Conservation (phyloP, 2,797 vertebrate genomes). For the Melanotaenia boesemani region DNA sequence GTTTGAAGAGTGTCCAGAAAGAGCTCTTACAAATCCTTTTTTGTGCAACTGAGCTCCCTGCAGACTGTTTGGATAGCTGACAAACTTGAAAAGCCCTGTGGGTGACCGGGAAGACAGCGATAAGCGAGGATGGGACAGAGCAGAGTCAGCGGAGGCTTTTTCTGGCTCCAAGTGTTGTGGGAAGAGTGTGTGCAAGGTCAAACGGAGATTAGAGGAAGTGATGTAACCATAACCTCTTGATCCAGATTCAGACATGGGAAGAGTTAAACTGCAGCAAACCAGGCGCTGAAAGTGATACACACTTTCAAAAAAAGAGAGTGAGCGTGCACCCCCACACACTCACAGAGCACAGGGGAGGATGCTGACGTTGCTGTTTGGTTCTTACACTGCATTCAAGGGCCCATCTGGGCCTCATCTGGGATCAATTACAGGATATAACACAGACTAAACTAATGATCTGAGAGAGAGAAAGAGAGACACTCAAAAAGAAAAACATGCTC, state of each 20-base stretch:
- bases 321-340: constrained; percentile 36
- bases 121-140: constrained; percentile 16
- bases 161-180: constrained; percentile 32
- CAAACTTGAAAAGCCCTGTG: constrained; percentile 37
- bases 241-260: constrained; percentile 45
- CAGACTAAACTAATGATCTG: constrained; percentile 73
- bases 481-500: constrained; percentile 42
- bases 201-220: constrained; percentile 69
- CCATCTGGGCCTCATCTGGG: constrained; percentile 76
- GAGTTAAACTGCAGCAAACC: constrained; percentile 73
- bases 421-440: constrained; percentile 82
- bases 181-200: constrained; percentile 47
- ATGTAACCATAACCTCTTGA: constrained; percentile 62
- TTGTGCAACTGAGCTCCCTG: constrained; percentile 39
- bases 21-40: constrained; percentile 40
- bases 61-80: constrained; percentile 48
- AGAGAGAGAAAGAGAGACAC: constrained; percentile 19
- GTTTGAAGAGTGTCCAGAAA: constrained; percentile 30
- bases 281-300: constrained; percentile 15
- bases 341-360: constrained; percentile 39
- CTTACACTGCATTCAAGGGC: constrained; percentile 61
- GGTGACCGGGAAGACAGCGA: constrained; percentile 12
- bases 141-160: constrained; percentile 24
- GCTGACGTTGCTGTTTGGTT: constrained; percentile 77
- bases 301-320: constrained; percentile 26